A percentile compares a stretch with the other conserved stretches of the same genome.
Conservation (phyloP, 2,113 vertebrate species). For the Phylloscopus whistleri region DNA sequence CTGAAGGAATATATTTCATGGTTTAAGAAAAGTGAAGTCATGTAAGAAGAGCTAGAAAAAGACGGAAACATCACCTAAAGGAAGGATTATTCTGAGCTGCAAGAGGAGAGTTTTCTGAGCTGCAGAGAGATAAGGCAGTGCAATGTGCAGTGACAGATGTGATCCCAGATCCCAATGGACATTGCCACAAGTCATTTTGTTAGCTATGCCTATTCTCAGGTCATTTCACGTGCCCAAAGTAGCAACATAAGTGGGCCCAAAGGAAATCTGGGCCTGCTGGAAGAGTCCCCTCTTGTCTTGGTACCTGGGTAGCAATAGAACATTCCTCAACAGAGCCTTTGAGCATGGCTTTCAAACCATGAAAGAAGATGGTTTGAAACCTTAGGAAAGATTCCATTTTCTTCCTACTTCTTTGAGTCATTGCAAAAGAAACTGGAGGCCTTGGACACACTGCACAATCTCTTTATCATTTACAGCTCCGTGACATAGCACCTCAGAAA, state of each 20-base stretch:
- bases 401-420: background rate
- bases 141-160: background rate
- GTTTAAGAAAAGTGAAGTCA: background rate
- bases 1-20: background rate
- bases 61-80: background rate
- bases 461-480: background rate
- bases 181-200: background rate
- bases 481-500: background rate
- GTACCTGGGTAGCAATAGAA: background rate
- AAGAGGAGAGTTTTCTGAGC: background rate
- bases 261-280: background rate
- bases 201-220: background rate
- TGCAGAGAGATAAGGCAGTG: background rate
- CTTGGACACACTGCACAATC: background rate
- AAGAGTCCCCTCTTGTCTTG: background rate
- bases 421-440: background rate
- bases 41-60: background rate
- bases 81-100: background rate
- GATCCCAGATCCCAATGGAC: background rate
- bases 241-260: background rate
- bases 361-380: background rate
- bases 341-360: background rate
- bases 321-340: background rate
- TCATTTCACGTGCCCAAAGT: background rate
- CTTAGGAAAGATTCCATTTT: background rate